Evolutionary conservation across 2,888 invertebrate species (phyloP).

Genomic region (Arenicola marina): DNA sequence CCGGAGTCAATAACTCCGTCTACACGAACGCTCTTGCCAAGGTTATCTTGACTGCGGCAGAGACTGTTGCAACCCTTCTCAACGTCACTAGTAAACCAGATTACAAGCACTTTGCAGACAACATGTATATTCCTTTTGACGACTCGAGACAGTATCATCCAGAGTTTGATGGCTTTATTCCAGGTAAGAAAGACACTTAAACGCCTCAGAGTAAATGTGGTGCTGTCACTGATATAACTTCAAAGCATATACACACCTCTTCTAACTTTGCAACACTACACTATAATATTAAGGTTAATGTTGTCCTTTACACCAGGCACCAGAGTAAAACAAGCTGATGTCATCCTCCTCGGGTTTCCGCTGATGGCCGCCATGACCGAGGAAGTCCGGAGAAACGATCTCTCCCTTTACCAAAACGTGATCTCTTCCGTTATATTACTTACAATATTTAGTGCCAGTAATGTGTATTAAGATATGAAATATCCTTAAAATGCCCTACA

Average conservation of each 20-base stretch:
- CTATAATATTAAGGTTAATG: no score
- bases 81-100: not conserved
- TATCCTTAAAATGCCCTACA: no score
- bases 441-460: no score
- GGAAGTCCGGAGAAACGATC: conserved; percentile 54
- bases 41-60: conserved; percentile 29
- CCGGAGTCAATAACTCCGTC: conserved; percentile 36
- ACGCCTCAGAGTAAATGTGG: no score
- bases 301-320: conserved; percentile 31
- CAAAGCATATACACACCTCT: no score
- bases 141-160: conserved; percentile 55
- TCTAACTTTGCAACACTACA: no score
- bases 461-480: no score
- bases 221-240: no score
- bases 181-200: conserved; percentile 25
- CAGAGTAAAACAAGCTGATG: conserved; percentile 62
- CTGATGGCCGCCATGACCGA: conserved; percentile 49
- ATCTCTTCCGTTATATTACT: conserved; percentile 10
- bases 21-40: conserved; percentile 40
- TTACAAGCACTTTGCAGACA: conserved; percentile 30
- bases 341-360: conserved; percentile 61
- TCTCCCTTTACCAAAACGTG: conserved; percentile 58
- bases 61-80: not conserved
- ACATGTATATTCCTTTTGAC: conserved; percentile 56
- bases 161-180: conserved; percentile 58